A percentile compares a stretch with the other conserved stretches of the same genome.
These are phyloP conservation scores for Ctena decussata DNA, from an alignment of 2,888 invertebrate species.

Conservation along the genomic window DNA sequence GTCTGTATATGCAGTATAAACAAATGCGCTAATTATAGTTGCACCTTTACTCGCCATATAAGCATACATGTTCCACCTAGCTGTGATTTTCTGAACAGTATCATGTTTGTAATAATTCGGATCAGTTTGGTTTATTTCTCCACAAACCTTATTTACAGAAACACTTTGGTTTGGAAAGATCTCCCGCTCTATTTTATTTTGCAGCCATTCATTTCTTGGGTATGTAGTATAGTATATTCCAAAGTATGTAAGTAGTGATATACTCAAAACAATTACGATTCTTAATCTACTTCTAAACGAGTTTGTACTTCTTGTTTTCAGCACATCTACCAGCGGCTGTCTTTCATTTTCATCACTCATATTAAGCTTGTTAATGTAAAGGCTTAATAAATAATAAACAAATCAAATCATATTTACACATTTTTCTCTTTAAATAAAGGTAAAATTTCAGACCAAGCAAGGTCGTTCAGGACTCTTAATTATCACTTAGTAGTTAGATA, in stretches of 20 bases:
- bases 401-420: too few relatives aligned
- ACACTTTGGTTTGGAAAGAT: background rate
- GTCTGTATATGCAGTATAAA: conserved; percentile 42
- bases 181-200: background rate
- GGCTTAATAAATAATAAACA: too few relatives aligned
- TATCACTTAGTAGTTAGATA: too few relatives aligned
- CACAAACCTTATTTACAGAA: background rate
- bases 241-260: background rate
- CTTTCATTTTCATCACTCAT: too few relatives aligned
- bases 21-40: conserved; percentile 23
- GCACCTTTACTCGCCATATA: conserved; percentile 17
- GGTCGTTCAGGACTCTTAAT: too few relatives aligned
- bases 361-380: too few relatives aligned
- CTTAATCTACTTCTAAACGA: too few relatives aligned
- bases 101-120: conserved; percentile 30
- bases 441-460: too few relatives aligned
- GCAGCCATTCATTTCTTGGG: conserved; percentile 4
- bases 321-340: too few relatives aligned
- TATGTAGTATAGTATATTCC: background rate
- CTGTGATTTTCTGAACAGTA: conserved; percentile 40
- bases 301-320: too few relatives aligned
- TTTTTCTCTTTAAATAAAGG: too few relatives aligned
- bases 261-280: background rate
- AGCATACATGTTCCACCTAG: conserved; percentile 46
- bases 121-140: conserved; percentile 19